Evolutionary conservation across 2,888 invertebrate genomes (phyloP), one percentile per base, ranked within the genome.

Genomic region (Cataglyphis albicans): DNA sequence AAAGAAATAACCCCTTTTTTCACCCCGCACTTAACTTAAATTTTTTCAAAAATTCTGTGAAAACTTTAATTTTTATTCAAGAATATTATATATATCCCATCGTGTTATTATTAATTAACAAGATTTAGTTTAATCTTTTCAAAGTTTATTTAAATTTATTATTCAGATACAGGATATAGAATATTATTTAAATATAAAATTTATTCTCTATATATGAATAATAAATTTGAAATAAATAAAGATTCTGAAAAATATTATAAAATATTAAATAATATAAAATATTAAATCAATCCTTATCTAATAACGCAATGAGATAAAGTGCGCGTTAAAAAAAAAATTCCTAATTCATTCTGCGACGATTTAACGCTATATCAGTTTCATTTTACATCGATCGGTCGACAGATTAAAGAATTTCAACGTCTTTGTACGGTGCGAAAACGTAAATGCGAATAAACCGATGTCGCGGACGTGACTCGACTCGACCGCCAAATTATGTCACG

Each of bases 381-480:
- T 70, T 41, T 44, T 4, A 48, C 21, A 44, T 48, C 44, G 21
- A 44, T 67, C 55, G 52, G 38, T 74, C 41, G 21, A 7, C 25
- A 64, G 81, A 44, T n/a, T 68, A 61, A 81, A 81, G 29, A 61
- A 80, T 32, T 15, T 57, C 55, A 21, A 25, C 29, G 52, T 80
- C 68, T 67, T 67, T 25, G 38, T 61, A 29, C 59, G 44, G 70
- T 18, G 59, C 25, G 67, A 70, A 44, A 78, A 59, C 35, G 72
- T 72, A 25, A 44, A 21, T 44, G 57, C 59, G 70, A 78, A 25
- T 78, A 78, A 78, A 70, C 70, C 41, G 68, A 59, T 57, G 70
- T 59, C 32, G 21, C 44, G 78, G 3, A 70, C 78, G 78, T 78
- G 78, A 78, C 78, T 59, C 70, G 78, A 78, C 78, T 78, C 18